Conservation (phyloP, 2,888 invertebrate genomes). For the Drosophila basisetae region DNA sequence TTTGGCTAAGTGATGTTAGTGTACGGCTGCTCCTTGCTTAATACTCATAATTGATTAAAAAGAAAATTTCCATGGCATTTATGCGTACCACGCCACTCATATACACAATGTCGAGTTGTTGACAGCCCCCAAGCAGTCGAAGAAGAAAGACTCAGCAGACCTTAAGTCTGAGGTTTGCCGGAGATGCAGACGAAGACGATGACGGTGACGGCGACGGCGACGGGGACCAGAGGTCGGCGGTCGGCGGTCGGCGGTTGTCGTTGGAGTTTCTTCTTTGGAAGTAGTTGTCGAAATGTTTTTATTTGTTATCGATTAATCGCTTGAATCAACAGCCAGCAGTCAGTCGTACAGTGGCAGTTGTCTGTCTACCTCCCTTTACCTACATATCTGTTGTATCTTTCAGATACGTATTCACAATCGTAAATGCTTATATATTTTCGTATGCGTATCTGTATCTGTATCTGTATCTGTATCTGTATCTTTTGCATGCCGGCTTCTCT, state of each 20-base stretch:
- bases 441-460: slow-evolving; percentile 22
- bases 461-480: slow-evolving; percentile 43
- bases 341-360: slow-evolving; percentile 58
- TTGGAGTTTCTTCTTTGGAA: slow-evolving; percentile 67
- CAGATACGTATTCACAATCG: slow-evolving; percentile 45
- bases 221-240: background rate
- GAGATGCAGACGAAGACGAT: background rate
- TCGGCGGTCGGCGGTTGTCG: background rate
- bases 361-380: slow-evolving; percentile 20
- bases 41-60: slow-evolving; percentile 81
- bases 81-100: slow-evolving; percentile 79
- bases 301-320: slow-evolving; percentile 81
- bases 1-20: slow-evolving; percentile 37
- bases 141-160: slow-evolving; percentile 6
- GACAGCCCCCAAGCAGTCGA: slow-evolving; percentile 56
- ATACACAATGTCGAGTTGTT: slow-evolving; percentile 77
- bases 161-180: background rate
- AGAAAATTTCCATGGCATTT: slow-evolving; percentile 81
- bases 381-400: slow-evolving; percentile 25
- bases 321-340: slow-evolving; percentile 70
- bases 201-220: background rate
- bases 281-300: slow-evolving; percentile 81
- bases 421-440: slow-evolving; percentile 11
- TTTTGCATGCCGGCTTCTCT: slow-evolving; percentile 53
- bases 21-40: slow-evolving; percentile 61